Evolutionary conservation across 2,113 vertebrate genomes (phyloP), one percentile per base, ranked within the genome.

Genomic region (Motacilla tschutschensis): DNA sequence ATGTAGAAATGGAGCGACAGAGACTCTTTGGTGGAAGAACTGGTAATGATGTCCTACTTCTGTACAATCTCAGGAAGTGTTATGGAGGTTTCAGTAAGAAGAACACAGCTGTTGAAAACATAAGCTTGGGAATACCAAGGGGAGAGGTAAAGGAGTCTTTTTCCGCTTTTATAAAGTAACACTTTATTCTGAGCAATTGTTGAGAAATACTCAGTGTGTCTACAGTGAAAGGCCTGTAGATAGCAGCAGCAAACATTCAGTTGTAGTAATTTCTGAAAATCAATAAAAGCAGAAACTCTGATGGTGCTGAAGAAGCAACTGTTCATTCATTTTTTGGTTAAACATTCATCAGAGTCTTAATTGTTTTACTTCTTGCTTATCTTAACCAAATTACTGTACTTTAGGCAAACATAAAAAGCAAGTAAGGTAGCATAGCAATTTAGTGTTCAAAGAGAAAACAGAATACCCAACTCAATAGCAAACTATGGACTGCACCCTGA

Each of bases 71-170:
- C 36, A 93, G 78, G 19, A 98, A 97, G 40, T 83, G 79, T 51
- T 97, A 96, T 5, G 63, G 73, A 47, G 20, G 53, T 31, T 84
- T 95, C 51, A 93, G 54, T 43, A 92, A 83, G 82, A 96, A 75
- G 44, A 95, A n/a, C 6, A 62, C 41, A 1, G 97, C 95, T 35
- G 96, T 98, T 58, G 93, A 90, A 40, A 95, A 53, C 20, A 85
- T 98, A 67, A 97, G 80, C 36, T 31, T 98, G 91, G 97, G 96
- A 53, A 87, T 98, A 62, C 75, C 65, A 10, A 93, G 74, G 21
- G 96, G 97, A 91, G 97, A 98, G 96, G 97, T 97, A 96, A 87
- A 20, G 11, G 8, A 7, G 4, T 25, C 4, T 41, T 54, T n/a
- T 5, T 4, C 12, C 2, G 2, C 17, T 71, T 79, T 59, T 26